Base-by-base conservation (phyloP, 2,888 invertebrate genomes). In the Drosophila lacicola region DNA sequence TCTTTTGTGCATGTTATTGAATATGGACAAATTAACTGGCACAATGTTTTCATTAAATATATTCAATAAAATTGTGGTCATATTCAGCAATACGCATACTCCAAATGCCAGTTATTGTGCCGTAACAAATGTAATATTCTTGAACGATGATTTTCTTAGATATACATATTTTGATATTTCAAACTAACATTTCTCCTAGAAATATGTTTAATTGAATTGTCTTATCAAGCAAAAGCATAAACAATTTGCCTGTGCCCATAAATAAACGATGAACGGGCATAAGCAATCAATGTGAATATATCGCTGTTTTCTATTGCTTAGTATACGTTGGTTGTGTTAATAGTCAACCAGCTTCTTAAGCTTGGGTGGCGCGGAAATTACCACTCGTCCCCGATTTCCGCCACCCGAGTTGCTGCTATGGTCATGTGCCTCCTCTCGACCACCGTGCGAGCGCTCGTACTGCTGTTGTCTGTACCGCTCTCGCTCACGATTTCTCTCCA, bases 301-400 rank as follows among this genome's bases (percentile, higher is more conserved):
- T 56, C 37, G 51, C 19, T 19, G 21, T 36, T 49, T 34, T 21
- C 25, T 21, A 39, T 39, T 47, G n/a, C 8, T 54, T 54, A 36
- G 39, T 9, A 10, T 19, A 19, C 9, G 17, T 53, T 44, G 29
- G 36, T 42, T 45, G 10, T 9, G 29, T 82, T 67, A 91, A 73
- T 91, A 91, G 65, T 91, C 91, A 54, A 91, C 91, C 57, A 91
- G 79, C 77, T 91, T 91, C 68, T 92, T 91, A 21, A 91, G 83
- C 75, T 91, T 91, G 34, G 91, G 91, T 25, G 91, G 91, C 45
- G 91, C 91, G 33, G 91, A 91, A 49, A 91, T 91, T 49, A 91
- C 91, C 54, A 92, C 86, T 13, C 90, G 88, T 45, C 91, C 91
- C 8, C 91, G 88, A 57, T 88, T 90, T 9, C 79, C 78, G n/a